phyloP scores from a whole-genome alignment of 2,888 invertebrate species.

The Periphyllus acericola region DNA sequence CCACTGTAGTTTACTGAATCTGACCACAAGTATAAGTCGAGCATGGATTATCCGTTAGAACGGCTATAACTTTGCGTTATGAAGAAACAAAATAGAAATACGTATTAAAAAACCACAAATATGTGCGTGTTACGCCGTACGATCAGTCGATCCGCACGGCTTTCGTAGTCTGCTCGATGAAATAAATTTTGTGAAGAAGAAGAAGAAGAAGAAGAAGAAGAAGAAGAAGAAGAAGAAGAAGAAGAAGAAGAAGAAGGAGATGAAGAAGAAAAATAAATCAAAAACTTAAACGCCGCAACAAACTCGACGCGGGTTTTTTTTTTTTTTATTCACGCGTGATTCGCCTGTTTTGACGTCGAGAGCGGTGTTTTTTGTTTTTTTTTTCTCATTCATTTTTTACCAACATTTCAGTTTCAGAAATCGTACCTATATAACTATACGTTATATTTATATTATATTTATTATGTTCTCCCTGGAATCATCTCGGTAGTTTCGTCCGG shows the following conservation, averaged over 20 bases:
- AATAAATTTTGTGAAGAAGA: neutral
- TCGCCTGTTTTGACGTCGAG: neutral
- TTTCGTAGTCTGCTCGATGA: neutral
- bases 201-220: too few relatives aligned
- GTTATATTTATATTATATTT: neutral
- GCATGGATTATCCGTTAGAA: too few relatives aligned
- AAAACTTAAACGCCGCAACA: neutral
- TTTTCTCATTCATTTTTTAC: too few relatives aligned
- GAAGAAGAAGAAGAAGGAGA: too few relatives aligned
- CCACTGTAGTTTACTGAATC: too few relatives aligned
- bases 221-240: too few relatives aligned
- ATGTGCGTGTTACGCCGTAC: neutral
- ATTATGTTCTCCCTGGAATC: neutral
- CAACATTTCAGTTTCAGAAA: neutral
- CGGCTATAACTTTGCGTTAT: too few relatives aligned
- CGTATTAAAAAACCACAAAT: neutral
- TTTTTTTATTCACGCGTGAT: neutral
- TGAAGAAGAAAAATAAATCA: neutral
- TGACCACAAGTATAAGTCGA: too few relatives aligned
- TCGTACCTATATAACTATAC: neutral
- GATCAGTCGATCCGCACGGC: neutral
- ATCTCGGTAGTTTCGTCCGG: neutral
- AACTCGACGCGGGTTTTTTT: neutral
- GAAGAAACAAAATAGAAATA: too few relatives aligned
- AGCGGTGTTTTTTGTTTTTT: too few relatives aligned